These are phyloP conservation scores for Haemorhous mexicanus DNA, from an alignment of 2,113 vertebrate species.

Conservation along the genomic window DNA sequence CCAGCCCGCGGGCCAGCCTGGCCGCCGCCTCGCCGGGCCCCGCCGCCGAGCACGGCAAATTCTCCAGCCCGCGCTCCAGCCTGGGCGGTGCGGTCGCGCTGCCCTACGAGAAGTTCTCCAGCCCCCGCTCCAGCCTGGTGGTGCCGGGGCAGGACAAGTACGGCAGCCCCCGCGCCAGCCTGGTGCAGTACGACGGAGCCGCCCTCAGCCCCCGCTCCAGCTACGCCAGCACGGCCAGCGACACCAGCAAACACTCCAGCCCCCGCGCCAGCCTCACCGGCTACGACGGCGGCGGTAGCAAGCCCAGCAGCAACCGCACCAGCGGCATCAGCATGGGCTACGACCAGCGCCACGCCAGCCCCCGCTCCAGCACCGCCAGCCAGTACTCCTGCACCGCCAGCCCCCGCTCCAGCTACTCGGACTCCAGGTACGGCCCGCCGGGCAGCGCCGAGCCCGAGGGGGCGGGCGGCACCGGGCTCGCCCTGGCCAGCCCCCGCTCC, in stretches of 20 bases:
- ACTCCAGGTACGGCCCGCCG: conserved; percentile 71
- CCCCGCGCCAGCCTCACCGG: conserved; percentile 87
- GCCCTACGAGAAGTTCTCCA: conserved; percentile 62
- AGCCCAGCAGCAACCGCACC: conserved; percentile 89
- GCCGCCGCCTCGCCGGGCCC: conserved; percentile 60
- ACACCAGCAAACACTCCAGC: conserved; percentile 89
- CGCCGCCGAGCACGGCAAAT: conserved; percentile 76
- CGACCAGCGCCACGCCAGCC: conserved; percentile 91
- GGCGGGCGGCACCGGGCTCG: conserved; percentile 16
- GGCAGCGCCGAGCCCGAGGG: conserved; percentile 67
- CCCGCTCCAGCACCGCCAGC: conserved; percentile 87
- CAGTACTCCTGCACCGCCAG: conserved; percentile 83
- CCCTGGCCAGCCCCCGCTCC: conserved; percentile 80
- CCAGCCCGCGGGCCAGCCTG: conserved; percentile 79
- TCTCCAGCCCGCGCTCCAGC: conserved; percentile 82
- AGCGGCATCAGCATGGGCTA: conserved; percentile 98
- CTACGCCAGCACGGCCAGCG: conserved; percentile 91
- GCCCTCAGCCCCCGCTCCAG: conserved; percentile 85
- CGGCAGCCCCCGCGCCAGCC: conserved; percentile 80
- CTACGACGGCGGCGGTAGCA: conserved; percentile 86
- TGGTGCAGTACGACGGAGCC: conserved; percentile 78
- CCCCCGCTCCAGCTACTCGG: conserved; percentile 83
- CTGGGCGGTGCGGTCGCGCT: conserved; percentile 56
- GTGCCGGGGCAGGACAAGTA: conserved; percentile 77
- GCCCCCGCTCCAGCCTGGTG: conserved; percentile 78